Conservation (phyloP, 1,140 invertebrate genomes). For the Piezodorus guildinii region DNA sequence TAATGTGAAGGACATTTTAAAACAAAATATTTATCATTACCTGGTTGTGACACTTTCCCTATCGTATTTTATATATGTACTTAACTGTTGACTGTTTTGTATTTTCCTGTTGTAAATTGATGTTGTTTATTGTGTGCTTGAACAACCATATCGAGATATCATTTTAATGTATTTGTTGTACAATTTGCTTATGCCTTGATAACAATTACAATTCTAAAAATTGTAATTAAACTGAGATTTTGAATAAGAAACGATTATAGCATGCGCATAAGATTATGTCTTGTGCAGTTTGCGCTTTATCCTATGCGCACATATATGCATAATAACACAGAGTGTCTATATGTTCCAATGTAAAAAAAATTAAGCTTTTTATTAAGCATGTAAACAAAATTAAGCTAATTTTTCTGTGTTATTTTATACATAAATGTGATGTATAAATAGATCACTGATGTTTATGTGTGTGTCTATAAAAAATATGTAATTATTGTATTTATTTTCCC, state of each 20-base stretch:
- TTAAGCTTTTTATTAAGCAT: too few relatives aligned
- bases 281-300: too few relatives aligned
- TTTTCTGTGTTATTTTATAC: too few relatives aligned
- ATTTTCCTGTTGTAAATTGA: conserved; percentile 24
- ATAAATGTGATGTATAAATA: too few relatives aligned
- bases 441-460: too few relatives aligned
- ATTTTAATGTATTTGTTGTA: conserved; percentile 16
- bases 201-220: not conserved
- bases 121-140: conserved; percentile 22
- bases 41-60: conserved; percentile 23
- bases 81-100: conserved; percentile 24
- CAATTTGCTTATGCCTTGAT: conserved; percentile 17
- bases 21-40: conserved; percentile 4
- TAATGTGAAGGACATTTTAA: conserved; percentile 11
- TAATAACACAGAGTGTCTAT: too few relatives aligned
- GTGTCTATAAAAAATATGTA: too few relatives aligned
- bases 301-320: too few relatives aligned
- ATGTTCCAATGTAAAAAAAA: too few relatives aligned
- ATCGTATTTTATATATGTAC: conserved; percentile 21
- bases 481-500: too few relatives aligned
- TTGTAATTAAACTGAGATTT: not conserved
- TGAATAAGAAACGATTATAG: not conserved
- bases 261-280: not conserved
- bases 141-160: conserved; percentile 11
- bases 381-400: too few relatives aligned